Base-by-base conservation (phyloP, 2,888 invertebrate genomes). In the Mycalesis mineus region DNA sequence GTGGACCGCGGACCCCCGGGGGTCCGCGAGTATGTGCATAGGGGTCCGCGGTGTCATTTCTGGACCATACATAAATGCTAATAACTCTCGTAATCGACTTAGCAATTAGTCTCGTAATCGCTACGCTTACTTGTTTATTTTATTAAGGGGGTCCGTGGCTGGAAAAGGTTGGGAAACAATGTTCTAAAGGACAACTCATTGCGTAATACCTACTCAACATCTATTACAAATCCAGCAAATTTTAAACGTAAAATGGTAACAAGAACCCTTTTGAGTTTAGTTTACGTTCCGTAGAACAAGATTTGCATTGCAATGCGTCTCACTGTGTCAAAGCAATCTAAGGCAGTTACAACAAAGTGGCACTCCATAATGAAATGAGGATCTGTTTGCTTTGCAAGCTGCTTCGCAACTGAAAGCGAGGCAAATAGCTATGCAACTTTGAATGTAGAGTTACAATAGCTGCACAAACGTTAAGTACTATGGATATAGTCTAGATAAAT, bases 271-370 rank as follows among this genome's bases (percentile, higher is more conserved):
- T 50, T 56, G 42, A 45, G 51, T 51, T 45, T 37, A 33, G 28
- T 17, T 44, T 36, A 36, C 36, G 36, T 45, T 47, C 17, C 39
- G 31, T 17, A 39, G 22, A 39, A 45, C 40, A 17, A 39, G 45
- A 57, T 57, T 57, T 52, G 51, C 50, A 51, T 51, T 40, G 44
- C 45, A 57, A 57, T 57, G 40, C 33, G 51, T 52, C 49, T 51
- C 51, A 57, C 54, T 44, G 31, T 54, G 53, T 37, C 42, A 53
- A 54, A 58, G 48, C 36, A 53, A 41, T 52, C 40, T 47, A 45
- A 57, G 50, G 17, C 47, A 52, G 31, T 40, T 50, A 36, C 29
- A 8, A 49, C 50, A 44, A 50, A 50, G 44, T 49, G 36, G 7
- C 11, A 36, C 36, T 39, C 45, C 53, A 53, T 41, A 52, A 40